Percentiles rank a stretch among this genome's conserved stretches.
These are phyloP conservation scores for Chloromyia formosa DNA, from an alignment of 2,888 invertebrate species.

Conservation along the genomic window DNA sequence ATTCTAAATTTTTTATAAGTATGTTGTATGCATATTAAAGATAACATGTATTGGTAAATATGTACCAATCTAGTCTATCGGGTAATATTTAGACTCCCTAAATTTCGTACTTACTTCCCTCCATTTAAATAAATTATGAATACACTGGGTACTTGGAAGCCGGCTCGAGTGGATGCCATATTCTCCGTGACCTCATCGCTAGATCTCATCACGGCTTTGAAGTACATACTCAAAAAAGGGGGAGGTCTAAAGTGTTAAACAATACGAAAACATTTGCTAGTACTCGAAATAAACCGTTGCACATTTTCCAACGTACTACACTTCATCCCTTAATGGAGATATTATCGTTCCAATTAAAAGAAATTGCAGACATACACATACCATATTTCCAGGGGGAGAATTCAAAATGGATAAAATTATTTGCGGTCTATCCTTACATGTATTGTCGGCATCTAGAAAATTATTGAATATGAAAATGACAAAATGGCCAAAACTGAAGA, in stretches of 20 bases:
- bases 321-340: conserved; percentile 53
- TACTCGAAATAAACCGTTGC: conserved; percentile 53
- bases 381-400: conserved; percentile 23
- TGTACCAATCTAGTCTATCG: too few species aligned
- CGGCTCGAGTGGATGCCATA: too few species aligned
- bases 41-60: too few species aligned
- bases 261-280: conserved; percentile 55
- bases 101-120: too few species aligned
- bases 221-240: conserved; percentile 45
- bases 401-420: conserved; percentile 15
- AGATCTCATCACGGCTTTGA: conserved; percentile 33
- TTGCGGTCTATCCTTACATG: conserved; percentile 4
- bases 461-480: conserved; percentile 43
- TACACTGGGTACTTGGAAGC: too few species aligned
- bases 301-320: conserved; percentile 51
- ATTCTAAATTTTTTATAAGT: too few species aligned
- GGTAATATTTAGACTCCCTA: too few species aligned
- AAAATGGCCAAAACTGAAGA: conserved; percentile 26
- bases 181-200: conserved; percentile 10
- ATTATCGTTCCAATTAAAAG: conserved; percentile 55
- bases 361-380: conserved; percentile 34
- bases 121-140: too few species aligned
- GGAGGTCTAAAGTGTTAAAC: conserved; percentile 54
- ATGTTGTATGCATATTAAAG: too few species aligned
- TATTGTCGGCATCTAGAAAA: conserved; percentile 37